Percentiles rank a stretch among this genome's conserved stretches.
These are phyloP conservation scores for Mythimna pallens DNA, from an alignment of 2,888 invertebrate species.

Conservation along the genomic window DNA sequence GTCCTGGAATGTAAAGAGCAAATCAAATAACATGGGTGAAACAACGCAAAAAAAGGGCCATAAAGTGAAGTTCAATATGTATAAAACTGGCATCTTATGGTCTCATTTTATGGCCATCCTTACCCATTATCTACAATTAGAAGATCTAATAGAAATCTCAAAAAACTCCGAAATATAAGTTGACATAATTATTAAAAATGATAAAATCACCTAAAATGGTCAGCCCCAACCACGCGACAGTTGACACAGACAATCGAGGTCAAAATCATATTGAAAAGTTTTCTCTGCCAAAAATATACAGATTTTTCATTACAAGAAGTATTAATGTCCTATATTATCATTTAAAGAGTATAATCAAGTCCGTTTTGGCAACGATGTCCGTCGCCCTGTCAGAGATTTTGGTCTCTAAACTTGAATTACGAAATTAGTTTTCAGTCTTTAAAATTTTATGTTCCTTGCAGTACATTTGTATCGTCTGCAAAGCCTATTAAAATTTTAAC, in stretches of 20 bases:
- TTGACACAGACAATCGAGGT: constrained; percentile 3
- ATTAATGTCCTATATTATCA: constrained; percentile 43
- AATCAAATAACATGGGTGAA: no score
- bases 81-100: no score
- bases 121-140: no score
- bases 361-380: constrained; percentile 40
- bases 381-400: not conserved
- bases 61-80: no score
- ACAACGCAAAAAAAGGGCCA: no score
- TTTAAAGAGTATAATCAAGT: constrained; percentile 45
- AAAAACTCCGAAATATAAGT: no score
- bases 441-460: not conserved
- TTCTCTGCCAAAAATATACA: constrained; percentile 34
- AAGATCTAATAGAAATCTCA: no score
- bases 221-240: not conserved
- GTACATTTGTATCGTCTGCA: not conserved
- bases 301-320: constrained; percentile 41
- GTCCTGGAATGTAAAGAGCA: no score
- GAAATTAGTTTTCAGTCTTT: constrained; percentile 10
- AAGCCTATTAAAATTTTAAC: not conserved
- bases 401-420: constrained; percentile 11
- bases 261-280: constrained; percentile 31
- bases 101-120: no score
- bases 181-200: not conserved
- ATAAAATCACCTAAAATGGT: not conserved